Conservation (phyloP, 2,113 vertebrate species). For the Marmota monax region DNA sequence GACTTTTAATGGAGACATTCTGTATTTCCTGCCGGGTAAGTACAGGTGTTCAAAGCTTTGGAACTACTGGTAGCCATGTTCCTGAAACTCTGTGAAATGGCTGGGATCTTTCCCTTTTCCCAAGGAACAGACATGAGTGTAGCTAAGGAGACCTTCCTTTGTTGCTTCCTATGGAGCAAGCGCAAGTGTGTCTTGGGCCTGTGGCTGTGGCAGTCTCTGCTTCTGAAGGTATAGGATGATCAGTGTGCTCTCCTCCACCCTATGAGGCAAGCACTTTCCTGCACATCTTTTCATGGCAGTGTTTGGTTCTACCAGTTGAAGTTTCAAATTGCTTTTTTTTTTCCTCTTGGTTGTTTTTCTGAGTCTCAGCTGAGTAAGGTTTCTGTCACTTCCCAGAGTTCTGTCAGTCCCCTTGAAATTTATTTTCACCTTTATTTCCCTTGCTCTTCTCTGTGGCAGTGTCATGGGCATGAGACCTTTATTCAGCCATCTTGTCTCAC, state of each 20-base stretch:
- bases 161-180: not conserved
- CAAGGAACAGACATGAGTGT: too few relatives aligned
- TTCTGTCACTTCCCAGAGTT: not conserved
- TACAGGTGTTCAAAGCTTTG: too few relatives aligned
- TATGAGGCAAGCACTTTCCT: not conserved
- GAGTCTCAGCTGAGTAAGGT: not conserved
- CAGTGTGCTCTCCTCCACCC: not conserved
- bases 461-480: not conserved
- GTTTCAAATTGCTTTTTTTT: too few relatives aligned
- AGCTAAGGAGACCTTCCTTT: not conserved
- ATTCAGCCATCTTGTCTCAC: not conserved
- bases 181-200: too few relatives aligned
- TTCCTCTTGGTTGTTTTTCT: not conserved
- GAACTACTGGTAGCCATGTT: too few relatives aligned
- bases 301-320: not conserved
- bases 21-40: too few relatives aligned
- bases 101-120: too few relatives aligned
- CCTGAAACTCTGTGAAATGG: too few relatives aligned
- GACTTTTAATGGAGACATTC: not conserved
- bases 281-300: not conserved
- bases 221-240: not conserved
- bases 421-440: not conserved
- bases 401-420: not conserved
- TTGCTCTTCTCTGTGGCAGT: not conserved
- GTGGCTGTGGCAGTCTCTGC: too few relatives aligned